Conservation (phyloP, 2,888 invertebrate species). For the Tinea semifulvella region DNA sequence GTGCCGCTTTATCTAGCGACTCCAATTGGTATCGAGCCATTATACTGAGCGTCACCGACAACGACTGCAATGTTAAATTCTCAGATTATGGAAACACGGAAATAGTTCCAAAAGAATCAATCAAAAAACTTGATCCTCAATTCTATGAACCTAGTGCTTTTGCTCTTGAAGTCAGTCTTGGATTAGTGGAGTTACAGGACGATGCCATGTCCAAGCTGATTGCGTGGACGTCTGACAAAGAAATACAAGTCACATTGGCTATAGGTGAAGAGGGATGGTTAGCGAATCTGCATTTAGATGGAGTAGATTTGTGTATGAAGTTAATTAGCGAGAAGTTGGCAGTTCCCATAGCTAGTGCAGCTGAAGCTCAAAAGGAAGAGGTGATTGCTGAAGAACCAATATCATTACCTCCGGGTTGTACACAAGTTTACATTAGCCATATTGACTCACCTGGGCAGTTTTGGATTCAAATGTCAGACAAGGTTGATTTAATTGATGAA, state of each 20-base stretch:
- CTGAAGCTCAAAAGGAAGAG: background rate
- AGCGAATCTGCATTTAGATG: constrained; percentile 57
- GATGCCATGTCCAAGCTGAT: constrained; percentile 38
- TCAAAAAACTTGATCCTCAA: constrained; percentile 56
- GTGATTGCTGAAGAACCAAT: constrained; percentile 30
- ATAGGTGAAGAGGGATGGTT: constrained; percentile 66
- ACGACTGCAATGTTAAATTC: constrained; percentile 61
- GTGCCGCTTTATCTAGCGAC: constrained; percentile 70
- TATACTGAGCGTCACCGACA: constrained; percentile 50
- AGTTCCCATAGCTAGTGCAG: constrained; percentile 28
- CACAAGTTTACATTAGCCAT: constrained; percentile 71
- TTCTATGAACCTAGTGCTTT: constrained; percentile 52
- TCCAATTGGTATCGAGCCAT: constrained; percentile 77
- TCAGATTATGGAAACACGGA: constrained; percentile 79
- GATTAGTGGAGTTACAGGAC: constrained; percentile 46
- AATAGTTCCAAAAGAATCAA: constrained; percentile 43
- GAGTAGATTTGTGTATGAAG: constrained; percentile 58
- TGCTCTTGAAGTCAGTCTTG: constrained; percentile 46
- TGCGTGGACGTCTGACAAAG: constrained; percentile 57
- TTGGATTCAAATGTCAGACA: constrained; percentile 74
- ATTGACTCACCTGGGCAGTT: constrained; percentile 80
- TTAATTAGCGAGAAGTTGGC: constrained; percentile 50
- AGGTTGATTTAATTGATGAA: constrained; percentile 61
- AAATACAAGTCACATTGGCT: constrained; percentile 61
- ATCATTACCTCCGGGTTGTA: constrained; percentile 41